Percentiles rank a stretch among this genome's conserved stretches.
Conservation (phyloP, 2,797 vertebrate genomes). For the Balearica regulorum region DNA sequence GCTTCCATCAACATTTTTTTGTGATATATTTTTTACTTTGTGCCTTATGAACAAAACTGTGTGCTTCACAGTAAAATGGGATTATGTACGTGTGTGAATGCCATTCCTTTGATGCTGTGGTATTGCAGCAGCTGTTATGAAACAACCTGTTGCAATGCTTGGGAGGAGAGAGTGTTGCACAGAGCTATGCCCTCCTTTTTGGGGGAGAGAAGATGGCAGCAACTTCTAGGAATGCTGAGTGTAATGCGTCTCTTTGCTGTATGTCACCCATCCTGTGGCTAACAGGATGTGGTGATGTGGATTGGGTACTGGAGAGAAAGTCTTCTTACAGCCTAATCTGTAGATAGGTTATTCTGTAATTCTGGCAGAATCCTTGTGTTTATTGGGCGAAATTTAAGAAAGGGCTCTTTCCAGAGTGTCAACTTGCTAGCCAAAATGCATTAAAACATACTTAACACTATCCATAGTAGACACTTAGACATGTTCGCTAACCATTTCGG, state of each 20-base stretch:
- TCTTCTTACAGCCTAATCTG: neutral
- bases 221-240: neutral
- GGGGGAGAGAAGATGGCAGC: neutral
- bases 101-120: neutral
- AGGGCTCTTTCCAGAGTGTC: neutral
- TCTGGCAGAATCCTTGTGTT: neutral
- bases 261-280: neutral
- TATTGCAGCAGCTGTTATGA: neutral
- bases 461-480: fast-evolving
- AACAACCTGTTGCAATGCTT: neutral
- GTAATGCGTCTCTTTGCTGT: neutral
- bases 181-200: neutral
- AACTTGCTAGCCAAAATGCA: neutral
- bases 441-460: neutral
- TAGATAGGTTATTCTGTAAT: neutral
- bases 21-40: neutral
- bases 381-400: neutral
- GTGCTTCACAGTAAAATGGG: neutral
- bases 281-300: neutral
- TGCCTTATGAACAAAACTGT: neutral
- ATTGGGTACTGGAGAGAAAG: neutral
- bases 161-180: neutral
- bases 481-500: neutral
- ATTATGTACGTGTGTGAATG: neutral
- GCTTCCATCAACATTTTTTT: neutral